Evolutionary conservation across 2,888 invertebrate species (phyloP).

Genomic region (Cryptocheilus praepositus): DNA sequence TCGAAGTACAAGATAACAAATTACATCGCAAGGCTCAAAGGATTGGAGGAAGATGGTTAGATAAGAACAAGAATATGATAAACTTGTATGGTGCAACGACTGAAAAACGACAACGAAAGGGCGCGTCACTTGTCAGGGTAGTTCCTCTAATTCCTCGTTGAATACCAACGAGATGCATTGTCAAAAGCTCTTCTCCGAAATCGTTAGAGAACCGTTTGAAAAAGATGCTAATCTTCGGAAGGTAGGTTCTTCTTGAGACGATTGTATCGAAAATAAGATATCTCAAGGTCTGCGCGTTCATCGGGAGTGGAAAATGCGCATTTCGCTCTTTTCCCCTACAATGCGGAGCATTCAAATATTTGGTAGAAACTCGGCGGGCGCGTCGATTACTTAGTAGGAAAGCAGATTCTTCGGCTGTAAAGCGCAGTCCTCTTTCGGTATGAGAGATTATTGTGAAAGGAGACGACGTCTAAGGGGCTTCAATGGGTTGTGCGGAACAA

Average conservation of each 20-base stretch:
- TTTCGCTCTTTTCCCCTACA: not conserved
- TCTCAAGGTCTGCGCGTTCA: not conserved
- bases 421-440: not conserved
- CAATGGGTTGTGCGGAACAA: slow-evolving; percentile 12
- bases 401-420: too few species aligned
- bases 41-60: too few species aligned
- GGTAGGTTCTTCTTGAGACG: slow-evolving; percentile 1
- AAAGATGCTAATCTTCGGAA: slow-evolving; percentile 38
- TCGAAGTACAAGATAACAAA: too few species aligned
- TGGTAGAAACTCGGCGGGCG: too few species aligned
- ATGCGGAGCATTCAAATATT: not conserved
- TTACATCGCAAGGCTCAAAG: too few species aligned
- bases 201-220: slow-evolving; percentile 3
- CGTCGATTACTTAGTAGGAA: too few species aligned
- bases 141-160: slow-evolving; percentile 25
- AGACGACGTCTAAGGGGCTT: slow-evolving; percentile 14
- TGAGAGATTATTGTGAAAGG: not conserved
- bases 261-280: slow-evolving; percentile 13
- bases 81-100: too few species aligned
- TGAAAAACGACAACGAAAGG: too few species aligned
- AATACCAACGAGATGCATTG: slow-evolving; percentile 36
- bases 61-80: too few species aligned
- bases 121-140: slow-evolving; percentile 1
- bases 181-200: slow-evolving; percentile 23
- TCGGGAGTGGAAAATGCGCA: not conserved